Base-by-base conservation (phyloP, 2,888 invertebrate species). In the Oasisia sp. region DNA sequence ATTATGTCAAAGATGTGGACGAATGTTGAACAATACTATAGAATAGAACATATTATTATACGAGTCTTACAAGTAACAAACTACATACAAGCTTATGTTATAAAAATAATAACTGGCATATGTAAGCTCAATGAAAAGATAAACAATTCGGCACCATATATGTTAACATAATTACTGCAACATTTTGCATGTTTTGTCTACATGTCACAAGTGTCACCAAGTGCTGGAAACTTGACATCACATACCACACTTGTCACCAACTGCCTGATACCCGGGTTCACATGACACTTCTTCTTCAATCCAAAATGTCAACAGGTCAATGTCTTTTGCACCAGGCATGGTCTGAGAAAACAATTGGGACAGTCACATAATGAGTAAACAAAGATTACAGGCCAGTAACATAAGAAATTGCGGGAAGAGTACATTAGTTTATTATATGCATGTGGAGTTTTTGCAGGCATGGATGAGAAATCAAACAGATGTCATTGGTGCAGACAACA, bases 251-350 rank as follows among this genome's bases (percentile, higher is more conserved):
- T 4, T 89, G 89, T 89, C 89, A 89, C 32, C 89, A 90, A 90
- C 90, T 90, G 90, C 90, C 44, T 90, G 90, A 32, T 90, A 90
- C 32, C n/a, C 32, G 7, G 32, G 5, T n/a, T 44, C 44, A 90
- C 90, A 90, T 32, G 90, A 90, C 90, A 90, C 32, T 44, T 90
- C 44, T 32, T 90, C 90, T 90, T 90, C 44, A 90, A 90, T 90
- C 90, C 90, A 90, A 32, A 90, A 90, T 32, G 90, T n/a, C 90
- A 38, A 90, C 32, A 90, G n/a, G 32, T 32, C 90, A 90, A 90
- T 90, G 32, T 90, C 44, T 90, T 44, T 90, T 7, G 90, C 90
- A 90, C 90, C 90, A 90, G 38, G 32, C 90, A 90, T 90, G 2
- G 14, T 32, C 90, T 90, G 90, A 2, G 4, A n/a, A 14, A 90